phyloP scores from a whole-genome alignment of 2,113 vertebrate species.

The Heliornis fulica region DNA sequence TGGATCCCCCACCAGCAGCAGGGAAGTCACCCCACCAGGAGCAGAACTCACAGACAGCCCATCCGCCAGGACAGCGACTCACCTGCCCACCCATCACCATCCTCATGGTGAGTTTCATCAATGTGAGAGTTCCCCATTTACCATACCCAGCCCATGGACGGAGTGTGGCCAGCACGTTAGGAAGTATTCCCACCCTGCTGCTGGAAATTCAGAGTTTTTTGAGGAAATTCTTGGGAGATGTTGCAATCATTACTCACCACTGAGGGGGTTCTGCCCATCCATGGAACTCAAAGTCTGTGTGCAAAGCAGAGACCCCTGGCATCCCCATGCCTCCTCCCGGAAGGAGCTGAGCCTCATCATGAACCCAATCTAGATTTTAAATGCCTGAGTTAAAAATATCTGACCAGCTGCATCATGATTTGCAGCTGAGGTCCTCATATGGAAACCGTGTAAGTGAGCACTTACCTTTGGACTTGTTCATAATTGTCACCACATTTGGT shows the following conservation, averaged over 20 bases:
- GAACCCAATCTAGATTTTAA: not conserved
- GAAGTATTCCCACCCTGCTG: not conserved
- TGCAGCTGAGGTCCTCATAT: not conserved
- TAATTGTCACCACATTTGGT: not conserved
- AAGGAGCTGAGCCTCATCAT: not conserved
- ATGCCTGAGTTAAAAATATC: not conserved
- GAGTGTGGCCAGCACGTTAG: accelerated
- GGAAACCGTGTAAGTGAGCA: not conserved
- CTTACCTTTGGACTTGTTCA: not conserved
- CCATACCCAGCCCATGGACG: not conserved
- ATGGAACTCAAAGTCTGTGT: not conserved
- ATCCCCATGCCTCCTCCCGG: not conserved
- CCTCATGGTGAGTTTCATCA: not conserved
- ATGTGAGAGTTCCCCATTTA: accelerated
- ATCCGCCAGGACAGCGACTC: not conserved
- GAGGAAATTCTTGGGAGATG: not conserved
- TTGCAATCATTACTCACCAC: not conserved
- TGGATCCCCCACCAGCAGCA: accelerated
- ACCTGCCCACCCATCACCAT: not conserved
- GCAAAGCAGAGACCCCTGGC: accelerated
- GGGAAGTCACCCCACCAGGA: not conserved
- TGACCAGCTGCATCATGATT: not conserved
- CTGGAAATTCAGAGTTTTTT: not conserved
- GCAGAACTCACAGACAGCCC: not conserved
- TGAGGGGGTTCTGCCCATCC: not conserved